Evolutionary conservation across 2,797 vertebrate genomes (phyloP).

Genomic region (Micrastur ruficollis): DNA sequence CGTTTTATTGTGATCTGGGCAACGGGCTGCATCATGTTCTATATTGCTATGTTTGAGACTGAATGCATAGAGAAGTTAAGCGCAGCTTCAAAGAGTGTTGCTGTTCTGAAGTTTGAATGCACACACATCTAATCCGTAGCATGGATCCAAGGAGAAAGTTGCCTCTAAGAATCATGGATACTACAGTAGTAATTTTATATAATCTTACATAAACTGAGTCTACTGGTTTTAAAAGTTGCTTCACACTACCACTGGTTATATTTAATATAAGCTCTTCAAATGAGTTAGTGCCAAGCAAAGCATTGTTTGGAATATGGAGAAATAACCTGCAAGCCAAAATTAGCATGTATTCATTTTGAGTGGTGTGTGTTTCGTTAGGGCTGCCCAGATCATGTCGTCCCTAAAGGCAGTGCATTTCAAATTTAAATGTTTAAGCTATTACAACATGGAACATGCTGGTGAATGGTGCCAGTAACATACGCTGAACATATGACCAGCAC

Average conservation of each 20-base stretch:
- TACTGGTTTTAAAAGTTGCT: slow-evolving; percentile 17
- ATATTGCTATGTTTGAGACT: neutral
- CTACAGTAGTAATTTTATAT: neutral
- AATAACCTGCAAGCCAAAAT: slow-evolving; percentile 56
- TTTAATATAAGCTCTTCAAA: neutral
- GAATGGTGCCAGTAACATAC: slow-evolving; percentile 37
- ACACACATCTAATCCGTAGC: neutral
- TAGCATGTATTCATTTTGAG: neutral
- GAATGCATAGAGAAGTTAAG: neutral
- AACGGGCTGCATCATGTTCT: accelerated
- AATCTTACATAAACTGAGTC: neutral
- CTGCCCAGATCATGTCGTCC: slow-evolving; percentile 51
- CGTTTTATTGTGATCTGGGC: neutral
- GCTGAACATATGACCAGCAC: slow-evolving; percentile 52
- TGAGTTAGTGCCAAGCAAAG: slow-evolving; percentile 37
- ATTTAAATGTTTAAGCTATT: slow-evolving; percentile 34
- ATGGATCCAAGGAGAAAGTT: neutral
- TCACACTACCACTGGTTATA: neutral
- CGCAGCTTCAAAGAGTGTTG: neutral
- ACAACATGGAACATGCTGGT: slow-evolving; percentile 42
- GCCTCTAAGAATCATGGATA: neutral
- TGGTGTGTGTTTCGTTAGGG: slow-evolving; percentile 39
- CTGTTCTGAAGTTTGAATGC: neutral
- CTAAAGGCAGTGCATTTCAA: slow-evolving; percentile 52
- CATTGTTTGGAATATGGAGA: slow-evolving; percentile 46